Base-by-base conservation (phyloP, 2,888 invertebrate genomes). In the Ditula angustiorana region DNA sequence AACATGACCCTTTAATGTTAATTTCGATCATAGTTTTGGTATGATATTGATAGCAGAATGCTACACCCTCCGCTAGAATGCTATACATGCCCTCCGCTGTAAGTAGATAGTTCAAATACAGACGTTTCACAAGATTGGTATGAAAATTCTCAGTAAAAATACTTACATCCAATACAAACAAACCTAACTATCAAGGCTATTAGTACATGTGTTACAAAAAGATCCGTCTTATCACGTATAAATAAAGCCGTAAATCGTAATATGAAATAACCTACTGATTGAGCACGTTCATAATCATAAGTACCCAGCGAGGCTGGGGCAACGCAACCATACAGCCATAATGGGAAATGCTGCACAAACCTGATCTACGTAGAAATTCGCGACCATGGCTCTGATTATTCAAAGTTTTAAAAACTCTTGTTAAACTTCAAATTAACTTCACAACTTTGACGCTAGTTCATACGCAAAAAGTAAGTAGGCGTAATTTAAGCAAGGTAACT, bases 271-370 rank as follows among this genome's bases (percentile, higher is more conserved):
- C 61, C 61, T 63, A 70, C 71, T 79, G 80, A 85, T 85, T 81
- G 78, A 82, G 81, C 82, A 81, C 79, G 81, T 83, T 64, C 58
- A 24, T 59, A 74, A 73, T 71, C 24, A 55, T 55, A 55, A 33
- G 71, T 73, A 70, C 67, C 66, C 64, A 52, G 46, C 68, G 69
- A 71, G 72, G 62, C 66, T 63, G 61, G 53, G 50, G 74, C 74
- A 71, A 71, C 79, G 76, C 77, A 63, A 58, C 50, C 63, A 79
- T 71, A 74, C 76, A 75, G 65, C 85, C 86, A 70, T 87, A 88
- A 68, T 82, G 81, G 85, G 88, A 85, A 86, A 87, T 84, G 79
- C 74, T 79, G 77, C 73, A 70, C 72, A 83, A 88, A 87, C 88
- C 85, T 78, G 90, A 86, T 80, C 70, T 68, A 67, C 71, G 72